Evolutionary conservation across 1,140 invertebrate species (phyloP), one percentile per base, ranked within the genome.

Genomic region (Eupristina koningsbergeri): DNA sequence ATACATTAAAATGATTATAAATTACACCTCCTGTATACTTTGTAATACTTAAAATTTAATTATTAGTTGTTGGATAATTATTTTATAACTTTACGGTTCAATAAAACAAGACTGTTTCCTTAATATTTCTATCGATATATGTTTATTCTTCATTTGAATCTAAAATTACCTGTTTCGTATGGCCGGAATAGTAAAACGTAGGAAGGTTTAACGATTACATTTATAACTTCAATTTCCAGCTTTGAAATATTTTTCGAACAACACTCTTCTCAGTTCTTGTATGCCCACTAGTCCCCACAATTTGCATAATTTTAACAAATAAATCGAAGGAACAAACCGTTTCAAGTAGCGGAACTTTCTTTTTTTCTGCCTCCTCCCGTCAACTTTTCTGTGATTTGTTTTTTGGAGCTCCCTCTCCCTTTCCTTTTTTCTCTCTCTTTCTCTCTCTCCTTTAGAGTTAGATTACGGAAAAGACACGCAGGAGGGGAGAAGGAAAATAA

Each of bases 401-500:
- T n/a, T n/a, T 17, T 22, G n/a, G 69, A 13, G 77, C n/a, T 64
- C 63, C 31, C 19, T 50, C 73, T 19, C 29, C 34, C 73, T 74
- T 29, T 19, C 29, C 50, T n/a, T 74, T 45, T 31, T 26, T 50
- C 45, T 50, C 17, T 34, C 45, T 50, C 73, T 47, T n/a, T 22
- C 34, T 36, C 50, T 58, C 34, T 61, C 31, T 58, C 22, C 15
- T 50, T 34, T 1, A 29, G 0, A 74, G 69, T 61, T 63, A 39
- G 34, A 47, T 61, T 45, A 81, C 6, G n/a, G 15, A 15, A 7
- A 19, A 45, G 78, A n/a, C 36, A 17, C 0, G 29, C 29, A 7
- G 11, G 67, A 36, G 77, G 13, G 17, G 41, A 58, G 58, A 11
- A n/a, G n/a, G 19, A 76, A 81, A 82, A 78, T 83, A 83, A 83